These are phyloP conservation scores for Sternotherus odoratus DNA, from an alignment of 2,797 vertebrate species.

Conservation along the genomic window DNA sequence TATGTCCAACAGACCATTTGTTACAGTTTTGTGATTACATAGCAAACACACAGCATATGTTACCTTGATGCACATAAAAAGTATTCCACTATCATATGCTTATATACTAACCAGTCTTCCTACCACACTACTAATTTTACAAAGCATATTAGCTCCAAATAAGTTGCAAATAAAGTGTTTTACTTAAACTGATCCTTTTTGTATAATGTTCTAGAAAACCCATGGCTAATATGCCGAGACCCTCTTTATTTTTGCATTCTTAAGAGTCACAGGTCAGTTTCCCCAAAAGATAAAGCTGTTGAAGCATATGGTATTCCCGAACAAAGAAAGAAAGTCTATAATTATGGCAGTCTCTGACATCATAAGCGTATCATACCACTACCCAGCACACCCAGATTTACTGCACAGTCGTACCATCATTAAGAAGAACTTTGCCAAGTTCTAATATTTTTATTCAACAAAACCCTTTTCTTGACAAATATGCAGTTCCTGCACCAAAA, in stretches of 20 bases:
- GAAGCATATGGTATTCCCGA: not conserved
- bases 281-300: not conserved
- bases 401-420: not conserved
- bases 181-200: not conserved
- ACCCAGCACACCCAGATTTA: not conserved
- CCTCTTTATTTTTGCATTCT: not conserved
- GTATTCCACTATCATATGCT: not conserved
- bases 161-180: not conserved
- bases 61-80: not conserved
- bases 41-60: not conserved
- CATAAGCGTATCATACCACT: not conserved
- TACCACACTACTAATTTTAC: not conserved
- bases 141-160: not conserved
- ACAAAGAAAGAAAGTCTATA: conserved; percentile 23
- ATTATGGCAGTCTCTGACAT: conserved; percentile 11
- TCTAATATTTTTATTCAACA: not conserved
- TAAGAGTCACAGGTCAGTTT: not conserved
- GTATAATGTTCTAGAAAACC: not conserved
- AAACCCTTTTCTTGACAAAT: not conserved
- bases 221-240: not conserved
- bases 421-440: not conserved
- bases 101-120: not conserved
- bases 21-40: not conserved
- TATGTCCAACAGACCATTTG: not conserved
- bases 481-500: not conserved